These are phyloP conservation scores for Anomalospiza imberbis DNA, from an alignment of 2,797 vertebrate genomes.

Conservation along the genomic window DNA sequence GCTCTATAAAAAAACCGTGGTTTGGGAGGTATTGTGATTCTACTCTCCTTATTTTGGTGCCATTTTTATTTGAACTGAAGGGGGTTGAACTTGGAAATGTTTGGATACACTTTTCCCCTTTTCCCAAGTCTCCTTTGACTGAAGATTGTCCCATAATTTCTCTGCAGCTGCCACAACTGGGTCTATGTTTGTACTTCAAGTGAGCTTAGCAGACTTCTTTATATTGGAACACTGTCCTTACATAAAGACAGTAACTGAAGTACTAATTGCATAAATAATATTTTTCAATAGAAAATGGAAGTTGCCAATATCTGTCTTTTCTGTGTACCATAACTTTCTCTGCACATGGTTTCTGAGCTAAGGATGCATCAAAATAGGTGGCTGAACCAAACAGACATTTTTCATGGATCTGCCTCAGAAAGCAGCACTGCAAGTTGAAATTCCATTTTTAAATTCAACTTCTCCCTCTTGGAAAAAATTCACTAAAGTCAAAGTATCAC, in stretches of 20 bases:
- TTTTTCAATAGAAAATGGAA: not conserved
- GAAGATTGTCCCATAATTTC: not conserved
- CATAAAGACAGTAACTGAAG: not conserved
- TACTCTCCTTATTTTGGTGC: not conserved
- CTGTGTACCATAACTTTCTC: not conserved
- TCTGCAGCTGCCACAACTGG: not conserved
- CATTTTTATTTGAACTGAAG: not conserved
- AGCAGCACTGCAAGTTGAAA: not conserved
- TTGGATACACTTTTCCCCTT: not conserved
- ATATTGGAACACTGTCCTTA: not conserved
- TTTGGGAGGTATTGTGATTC: not conserved
- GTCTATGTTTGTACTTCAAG: not conserved
- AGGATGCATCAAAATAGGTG: not conserved
- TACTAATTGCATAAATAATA: not conserved
- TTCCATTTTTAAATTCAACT: conserved; percentile 25
- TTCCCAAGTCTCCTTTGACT: not conserved
- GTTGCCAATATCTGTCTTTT: not conserved
- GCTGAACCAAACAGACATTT: not conserved
- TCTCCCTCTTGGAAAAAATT: conserved; percentile 37
- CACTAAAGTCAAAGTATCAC: not conserved
- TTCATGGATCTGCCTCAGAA: conserved; percentile 18
- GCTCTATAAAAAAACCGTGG: not conserved
- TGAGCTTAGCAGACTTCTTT: not conserved
- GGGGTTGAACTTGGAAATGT: not conserved
- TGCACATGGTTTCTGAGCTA: not conserved